A percentile compares a stretch with the other conserved stretches of the same genome.
These are phyloP conservation scores for Schizaphis graminum DNA, from an alignment of 2,888 invertebrate genomes.

Conservation along the genomic window DNA sequence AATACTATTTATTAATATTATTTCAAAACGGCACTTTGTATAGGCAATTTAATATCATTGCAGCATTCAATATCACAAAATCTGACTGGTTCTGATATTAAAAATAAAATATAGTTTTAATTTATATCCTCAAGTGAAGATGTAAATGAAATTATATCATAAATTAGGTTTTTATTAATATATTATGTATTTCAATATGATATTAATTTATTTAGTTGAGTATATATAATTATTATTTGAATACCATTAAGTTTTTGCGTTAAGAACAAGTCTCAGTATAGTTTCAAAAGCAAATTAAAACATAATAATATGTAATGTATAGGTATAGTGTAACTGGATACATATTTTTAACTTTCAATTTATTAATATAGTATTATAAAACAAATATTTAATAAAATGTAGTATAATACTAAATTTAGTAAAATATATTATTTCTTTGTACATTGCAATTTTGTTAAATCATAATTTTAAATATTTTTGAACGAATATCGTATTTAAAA, in stretches of 20 bases:
- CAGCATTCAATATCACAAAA: constrained; percentile 48
- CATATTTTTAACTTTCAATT: too few species aligned
- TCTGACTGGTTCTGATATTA: background rate
- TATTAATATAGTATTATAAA: background rate
- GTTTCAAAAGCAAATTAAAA: background rate
- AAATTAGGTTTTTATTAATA: background rate
- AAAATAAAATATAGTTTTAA: background rate
- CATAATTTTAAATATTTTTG: background rate
- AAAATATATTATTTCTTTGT: background rate
- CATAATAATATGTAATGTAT: too few species aligned
- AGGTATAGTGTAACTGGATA: too few species aligned
- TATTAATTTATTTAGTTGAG: background rate
- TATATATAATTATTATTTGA: background rate
- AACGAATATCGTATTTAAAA: background rate
- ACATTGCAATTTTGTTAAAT: background rate
- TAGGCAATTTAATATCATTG: constrained; percentile 61
- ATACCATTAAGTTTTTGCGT: background rate
- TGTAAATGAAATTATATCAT: background rate
- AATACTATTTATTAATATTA: background rate
- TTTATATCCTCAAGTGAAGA: background rate
- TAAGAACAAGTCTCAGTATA: background rate
- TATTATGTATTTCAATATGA: background rate
- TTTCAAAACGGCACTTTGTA: constrained; percentile 29
- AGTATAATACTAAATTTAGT: background rate
- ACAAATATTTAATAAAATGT: background rate